A percentile compares a stretch with the other conserved stretches of the same genome.
Evolutionary conservation across 2,888 invertebrate species (phyloP).

Genomic region (Drosophila cyrtoloma): DNA sequence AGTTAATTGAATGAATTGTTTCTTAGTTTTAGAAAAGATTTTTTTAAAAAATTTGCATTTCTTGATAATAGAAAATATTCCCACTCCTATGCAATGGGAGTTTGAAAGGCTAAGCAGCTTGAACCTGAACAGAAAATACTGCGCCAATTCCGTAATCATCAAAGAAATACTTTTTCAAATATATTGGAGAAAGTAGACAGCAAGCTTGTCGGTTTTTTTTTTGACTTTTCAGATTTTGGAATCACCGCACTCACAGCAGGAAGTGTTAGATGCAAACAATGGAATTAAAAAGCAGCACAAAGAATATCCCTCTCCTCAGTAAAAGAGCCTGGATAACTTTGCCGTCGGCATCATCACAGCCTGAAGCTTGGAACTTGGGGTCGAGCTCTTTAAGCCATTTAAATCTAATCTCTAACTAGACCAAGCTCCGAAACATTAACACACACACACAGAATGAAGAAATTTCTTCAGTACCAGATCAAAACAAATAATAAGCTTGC

Average conservation of each 20-base stretch:
- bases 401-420: not conserved
- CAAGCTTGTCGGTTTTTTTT: not conserved
- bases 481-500: not conserved
- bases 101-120: not conserved
- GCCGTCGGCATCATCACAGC: not conserved
- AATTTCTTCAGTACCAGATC: not conserved
- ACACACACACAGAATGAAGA: not conserved
- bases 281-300: not conserved
- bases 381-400: not conserved
- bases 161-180: not conserved
- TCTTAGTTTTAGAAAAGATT: not conserved
- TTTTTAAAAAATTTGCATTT: not conserved
- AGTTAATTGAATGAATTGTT: not conserved
- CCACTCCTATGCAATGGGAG: not conserved
- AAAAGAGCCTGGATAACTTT: not conserved
- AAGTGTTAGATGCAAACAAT: not conserved
- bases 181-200: not conserved
- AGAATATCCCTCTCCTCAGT: no score
- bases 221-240: not conserved
- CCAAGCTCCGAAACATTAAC: not conserved
- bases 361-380: not conserved
- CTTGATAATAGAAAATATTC: not conserved
- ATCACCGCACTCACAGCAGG: not conserved
- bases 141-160: not conserved
- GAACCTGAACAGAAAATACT: not conserved